phyloP scores from a whole-genome alignment of 1,140 invertebrate genomes.

The Platyscapa corneri region DNA sequence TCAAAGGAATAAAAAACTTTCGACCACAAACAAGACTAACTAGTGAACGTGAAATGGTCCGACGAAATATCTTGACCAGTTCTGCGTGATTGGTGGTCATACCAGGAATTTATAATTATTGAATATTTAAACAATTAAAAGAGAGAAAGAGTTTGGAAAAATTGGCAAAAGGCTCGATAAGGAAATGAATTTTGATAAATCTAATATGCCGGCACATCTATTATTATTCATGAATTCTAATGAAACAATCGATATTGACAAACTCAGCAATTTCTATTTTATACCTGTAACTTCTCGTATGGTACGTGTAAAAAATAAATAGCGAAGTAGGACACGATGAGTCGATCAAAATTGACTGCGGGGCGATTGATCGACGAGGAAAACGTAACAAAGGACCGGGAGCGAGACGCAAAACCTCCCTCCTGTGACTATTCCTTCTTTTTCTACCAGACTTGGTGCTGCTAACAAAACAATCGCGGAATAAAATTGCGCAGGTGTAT shows the following conservation, averaged over 20 bases:
- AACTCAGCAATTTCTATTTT: neutral
- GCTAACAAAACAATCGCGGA: constrained; percentile 32
- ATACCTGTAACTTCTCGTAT: neutral
- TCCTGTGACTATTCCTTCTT: neutral
- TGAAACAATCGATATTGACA: neutral
- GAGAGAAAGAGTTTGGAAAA: neutral
- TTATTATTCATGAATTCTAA: neutral
- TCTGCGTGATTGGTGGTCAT: neutral
- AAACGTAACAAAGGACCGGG: constrained; percentile 16
- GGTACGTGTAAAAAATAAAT: neutral
- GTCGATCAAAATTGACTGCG: constrained; percentile 35
- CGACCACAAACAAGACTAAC: no score
- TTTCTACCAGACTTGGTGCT: neutral
- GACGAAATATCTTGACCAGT: neutral
- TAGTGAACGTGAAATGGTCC: neutral
- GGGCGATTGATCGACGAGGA: constrained; percentile 36
- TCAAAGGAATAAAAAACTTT: no score
- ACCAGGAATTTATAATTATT: neutral
- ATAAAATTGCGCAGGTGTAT: constrained; percentile 39
- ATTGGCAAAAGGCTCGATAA: neutral
- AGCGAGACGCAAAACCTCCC: neutral
- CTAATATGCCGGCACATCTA: neutral
- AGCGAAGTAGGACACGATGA: neutral
- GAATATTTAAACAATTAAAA: neutral
- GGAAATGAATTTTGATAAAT: neutral